Evolutionary conservation across 53 echinoderm and acorn worm species (phyloP), one percentile per base, ranked within the genome.

Genomic region (Crossaster papposus): DNA sequence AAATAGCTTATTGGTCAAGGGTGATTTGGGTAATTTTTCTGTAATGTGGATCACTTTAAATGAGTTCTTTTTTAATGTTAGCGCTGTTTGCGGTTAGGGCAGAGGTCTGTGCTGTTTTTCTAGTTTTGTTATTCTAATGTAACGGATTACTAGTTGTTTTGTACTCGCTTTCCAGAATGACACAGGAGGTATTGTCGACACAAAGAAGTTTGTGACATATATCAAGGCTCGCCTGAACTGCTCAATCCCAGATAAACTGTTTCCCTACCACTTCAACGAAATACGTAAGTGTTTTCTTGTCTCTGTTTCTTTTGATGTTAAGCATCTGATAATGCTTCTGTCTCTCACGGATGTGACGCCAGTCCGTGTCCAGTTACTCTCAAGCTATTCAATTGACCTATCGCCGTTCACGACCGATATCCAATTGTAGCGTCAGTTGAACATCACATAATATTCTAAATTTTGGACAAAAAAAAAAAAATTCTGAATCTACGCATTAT

Each of bases 151-250:
- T 54, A 30, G 23, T 30, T 12, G 13, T 79, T 30, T 30, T 2
- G n/a, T 80, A 15, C 17, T 50, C 31, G 0, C 34, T 79, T 24
- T 10, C 9, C 51, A 80, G 80, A 80, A 80, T 80, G 80, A 80
- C 33, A 2, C 80, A 31, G 80, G 80, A 44, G 78, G 78, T 24
- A 0, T 24, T 23, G 26, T 51, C 8, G 32, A 80, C 58, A 54
- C 5, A 2, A 30, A 29, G 14, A 80, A 54, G 54, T 80, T 80
- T 58, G 58, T 55, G 0, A 80, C 80, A 14, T 80, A 31, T 20
- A 32, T 80, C 80, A 80, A 80, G 32, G 80, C 80, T 28, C 80
- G 54, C 10, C 58, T 80, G 11, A 32, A 80, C 30, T 80, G 80
- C 58, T 80, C 75, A 15, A n/a, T 58, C 31, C 80, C 80, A 15